Evolutionary conservation across 2,888 invertebrate species (phyloP), one percentile per base, ranked within the genome.

Genomic region (Pterostichus niger): DNA sequence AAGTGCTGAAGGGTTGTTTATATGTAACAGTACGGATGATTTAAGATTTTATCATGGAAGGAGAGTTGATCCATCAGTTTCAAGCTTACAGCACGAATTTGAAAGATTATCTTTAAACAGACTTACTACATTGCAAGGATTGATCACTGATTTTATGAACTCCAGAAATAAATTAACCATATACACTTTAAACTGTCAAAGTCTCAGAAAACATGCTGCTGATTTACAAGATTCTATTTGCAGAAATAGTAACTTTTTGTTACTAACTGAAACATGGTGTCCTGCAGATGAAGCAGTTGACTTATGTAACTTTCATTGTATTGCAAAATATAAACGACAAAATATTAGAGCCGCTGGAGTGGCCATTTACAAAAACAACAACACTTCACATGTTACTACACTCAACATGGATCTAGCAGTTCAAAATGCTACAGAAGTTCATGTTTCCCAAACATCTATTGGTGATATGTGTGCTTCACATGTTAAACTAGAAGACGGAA

Each of bases 291-390:
- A 49, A 3, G 54, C 35, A 31, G n/a, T 64, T 52, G 78, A 83
- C 1, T 85, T 86, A 84, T 85, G 85, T 84, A 86, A 86, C 86
- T 86, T 86, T 59, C 85, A 86, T 85, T 86, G 85, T 84, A 85
- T 86, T 85, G 85, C 84, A 82, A 84, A 86, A 61, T 86, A 85
- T 83, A 86, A 86, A 85, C 85, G 86, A 85, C 84, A 84, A 84
- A 85, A 79, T 83, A 84, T 86, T 85, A 82, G 78, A 84, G 84
- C 77, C 85, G 86, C 86, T 85, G 85, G 85, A 83, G 85, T 87
- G 82, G 86, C 86, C 84, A 86, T 86, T 85, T 86, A 87, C 84
- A 86, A 35, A 35, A 35, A 35, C 6, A 35, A 35, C 6, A 35
- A 35, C 6, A 35, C 6, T 35, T 5, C 35, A 3, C 3, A 35